Percentiles rank a stretch among this genome's conserved stretches.
Conservation (phyloP, 2,797 vertebrate genomes). For the Avahi laniger region DNA sequence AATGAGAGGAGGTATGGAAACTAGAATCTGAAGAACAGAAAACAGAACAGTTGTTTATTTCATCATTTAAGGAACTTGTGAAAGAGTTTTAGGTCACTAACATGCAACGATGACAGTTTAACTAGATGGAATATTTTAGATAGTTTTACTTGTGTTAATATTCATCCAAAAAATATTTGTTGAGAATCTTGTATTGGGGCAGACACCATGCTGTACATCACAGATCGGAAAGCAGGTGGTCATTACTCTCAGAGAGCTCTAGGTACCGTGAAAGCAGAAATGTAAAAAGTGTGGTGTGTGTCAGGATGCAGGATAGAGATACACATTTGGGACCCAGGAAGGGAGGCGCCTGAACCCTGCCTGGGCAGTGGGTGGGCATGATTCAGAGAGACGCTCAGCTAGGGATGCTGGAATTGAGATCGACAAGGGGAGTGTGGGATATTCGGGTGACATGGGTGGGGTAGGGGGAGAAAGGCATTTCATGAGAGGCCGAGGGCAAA, state of each 20-base stretch:
- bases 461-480: background rate
- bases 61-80: background rate
- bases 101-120: background rate
- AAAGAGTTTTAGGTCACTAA: background rate
- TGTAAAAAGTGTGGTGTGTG: background rate
- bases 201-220: background rate
- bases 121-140: background rate
- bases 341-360: background rate
- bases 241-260: background rate
- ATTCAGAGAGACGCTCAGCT: background rate
- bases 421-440: background rate
- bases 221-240: background rate
- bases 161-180: slow-evolving; percentile 5
- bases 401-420: background rate
- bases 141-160: background rate
- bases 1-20: background rate
- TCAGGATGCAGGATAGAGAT: background rate
- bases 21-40: background rate
- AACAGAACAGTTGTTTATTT: background rate
- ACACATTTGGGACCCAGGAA: background rate
- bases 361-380: background rate
- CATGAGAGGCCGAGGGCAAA: background rate
- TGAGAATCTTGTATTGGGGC: background rate
- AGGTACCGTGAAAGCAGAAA: background rate
- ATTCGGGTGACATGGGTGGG: background rate